Base-by-base conservation (phyloP, 2,888 invertebrate genomes). In the Idaea dimidiata region DNA sequence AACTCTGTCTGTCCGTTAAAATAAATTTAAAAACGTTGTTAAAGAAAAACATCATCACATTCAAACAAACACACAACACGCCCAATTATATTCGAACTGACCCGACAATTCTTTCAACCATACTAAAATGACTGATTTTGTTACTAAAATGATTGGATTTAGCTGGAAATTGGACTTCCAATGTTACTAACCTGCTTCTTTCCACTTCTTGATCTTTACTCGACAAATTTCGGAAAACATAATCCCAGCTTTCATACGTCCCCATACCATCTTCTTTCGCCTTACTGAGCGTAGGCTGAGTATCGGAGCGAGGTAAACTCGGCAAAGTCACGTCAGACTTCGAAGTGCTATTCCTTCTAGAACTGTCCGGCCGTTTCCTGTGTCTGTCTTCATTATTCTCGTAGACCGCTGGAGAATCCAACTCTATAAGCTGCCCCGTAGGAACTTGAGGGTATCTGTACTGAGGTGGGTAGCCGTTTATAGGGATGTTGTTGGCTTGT, bases 211-310 rank as follows among this genome's bases (percentile, higher is more conserved):
- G 96, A 0, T 96, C 95, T 74, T 96, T 95, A 72, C 94, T 95
- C 64, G 96, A 96, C 53, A 97, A 87, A 79, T 96, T 95, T 72
- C 95, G 94, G 78, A 95, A 97, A 0, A 97, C 96, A 77, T 96
- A 96, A 78, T 96, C 96, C 97, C 97, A 97, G 60, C 94, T 94
- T 70, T 96, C 96, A 63, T 94, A 94, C 0, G 94, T 95, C 0
- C 95, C 95, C 78, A 94, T 94, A 0, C 94, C 95, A 67, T 95
- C 95, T 70, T 95, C 95, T 65, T 91, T 91, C 18, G 94, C 94
- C 71, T 93, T 93, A 68, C 92, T 93, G 4, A 93, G 67, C 0
- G 85, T 77, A 1, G 93, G 93, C 56, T 93, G 93, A 0, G 93
- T 93, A 58, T 93, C 93, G 0, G 93, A 92, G 0, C 93, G 77